phyloP scores from a whole-genome alignment of 2,888 invertebrate species.

The Drosophila anomalipes region DNA sequence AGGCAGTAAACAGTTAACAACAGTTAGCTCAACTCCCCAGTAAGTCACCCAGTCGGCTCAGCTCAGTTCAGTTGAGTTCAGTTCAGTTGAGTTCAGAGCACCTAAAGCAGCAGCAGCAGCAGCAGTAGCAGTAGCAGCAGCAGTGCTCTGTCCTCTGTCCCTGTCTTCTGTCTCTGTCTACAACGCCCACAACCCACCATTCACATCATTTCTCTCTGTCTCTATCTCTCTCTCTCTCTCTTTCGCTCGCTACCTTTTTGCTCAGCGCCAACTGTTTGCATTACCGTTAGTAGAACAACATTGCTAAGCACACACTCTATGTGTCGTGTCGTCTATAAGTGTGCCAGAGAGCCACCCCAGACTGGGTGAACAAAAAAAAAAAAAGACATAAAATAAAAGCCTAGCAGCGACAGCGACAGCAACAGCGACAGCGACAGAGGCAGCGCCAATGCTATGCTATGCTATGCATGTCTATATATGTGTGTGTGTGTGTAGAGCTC shows the following conservation, averaged over 20 bases:
- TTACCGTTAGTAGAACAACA: constrained; percentile 81
- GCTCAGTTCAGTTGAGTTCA: constrained; percentile 49
- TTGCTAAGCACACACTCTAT: constrained; percentile 72
- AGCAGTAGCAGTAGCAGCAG: background rate
- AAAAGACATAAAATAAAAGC: constrained; percentile 46
- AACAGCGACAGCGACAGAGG: constrained; percentile 31
- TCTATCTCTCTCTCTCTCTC: background rate
- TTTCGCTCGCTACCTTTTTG: constrained; percentile 17
- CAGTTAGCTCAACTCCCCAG: constrained; percentile 35
- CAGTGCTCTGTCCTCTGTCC: constrained; percentile 6
- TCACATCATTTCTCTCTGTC: background rate
- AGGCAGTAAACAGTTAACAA: constrained; percentile 18
- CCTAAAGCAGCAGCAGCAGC: constrained; percentile 47
- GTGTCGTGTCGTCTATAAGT: constrained; percentile 77
- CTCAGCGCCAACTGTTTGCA: constrained; percentile 73
- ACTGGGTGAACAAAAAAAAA: constrained; percentile 16
- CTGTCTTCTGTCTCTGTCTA: constrained; percentile 29
- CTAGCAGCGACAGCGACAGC: constrained; percentile 55
- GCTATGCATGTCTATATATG: constrained; percentile 7
- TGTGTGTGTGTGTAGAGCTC: constrained; percentile 55
- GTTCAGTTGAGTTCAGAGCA: constrained; percentile 70
- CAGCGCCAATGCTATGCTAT: constrained; percentile 53
- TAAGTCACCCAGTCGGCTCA: constrained; percentile 59
- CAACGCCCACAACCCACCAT: constrained; percentile 32
- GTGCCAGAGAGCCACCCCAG: constrained; percentile 72